Percentiles rank a stretch among this genome's conserved stretches.
Evolutionary conservation across 2,113 vertebrate genomes (phyloP).

Genomic region (Bufo bufo): DNA sequence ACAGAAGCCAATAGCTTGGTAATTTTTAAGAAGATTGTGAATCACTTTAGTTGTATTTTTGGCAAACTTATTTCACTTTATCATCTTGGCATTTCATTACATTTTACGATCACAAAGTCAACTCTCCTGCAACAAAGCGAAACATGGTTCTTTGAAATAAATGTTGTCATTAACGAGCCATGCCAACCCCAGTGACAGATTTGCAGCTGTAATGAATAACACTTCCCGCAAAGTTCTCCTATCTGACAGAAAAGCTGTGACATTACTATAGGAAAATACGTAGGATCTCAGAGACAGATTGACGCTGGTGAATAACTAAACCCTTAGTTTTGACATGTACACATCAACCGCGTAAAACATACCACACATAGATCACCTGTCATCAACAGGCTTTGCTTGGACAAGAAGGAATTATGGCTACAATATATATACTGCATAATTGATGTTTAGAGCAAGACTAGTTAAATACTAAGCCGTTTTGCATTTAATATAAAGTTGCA

Average conservation of each 20-base stretch:
- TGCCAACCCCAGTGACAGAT: slow-evolving; percentile 78
- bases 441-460: slow-evolving; percentile 8
- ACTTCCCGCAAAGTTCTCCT: slow-evolving; percentile 79
- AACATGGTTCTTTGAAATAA: slow-evolving; percentile 79
- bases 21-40: slow-evolving; percentile 67
- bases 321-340: slow-evolving; percentile 71
- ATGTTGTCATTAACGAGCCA: slow-evolving; percentile 83
- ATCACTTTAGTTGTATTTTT: slow-evolving; percentile 74
- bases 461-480: background rate
- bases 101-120: slow-evolving; percentile 80
- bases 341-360: slow-evolving; percentile 50
- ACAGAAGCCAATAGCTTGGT: slow-evolving; percentile 17
- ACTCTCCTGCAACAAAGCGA: slow-evolving; percentile 79
- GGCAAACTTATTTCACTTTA: slow-evolving; percentile 78
- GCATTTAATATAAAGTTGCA: background rate
- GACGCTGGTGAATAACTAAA: slow-evolving; percentile 80
- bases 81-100: slow-evolving; percentile 83
- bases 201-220: slow-evolving; percentile 84
- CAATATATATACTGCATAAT: background rate
- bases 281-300: slow-evolving; percentile 78
- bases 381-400: slow-evolving; percentile 8
- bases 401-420: background rate
- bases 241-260: slow-evolving; percentile 80
- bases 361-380: slow-evolving; percentile 58
- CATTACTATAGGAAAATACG: slow-evolving; percentile 77